Evolutionary conservation across 1,140 invertebrate genomes (phyloP).

Genomic region (Achroia grisella): DNA sequence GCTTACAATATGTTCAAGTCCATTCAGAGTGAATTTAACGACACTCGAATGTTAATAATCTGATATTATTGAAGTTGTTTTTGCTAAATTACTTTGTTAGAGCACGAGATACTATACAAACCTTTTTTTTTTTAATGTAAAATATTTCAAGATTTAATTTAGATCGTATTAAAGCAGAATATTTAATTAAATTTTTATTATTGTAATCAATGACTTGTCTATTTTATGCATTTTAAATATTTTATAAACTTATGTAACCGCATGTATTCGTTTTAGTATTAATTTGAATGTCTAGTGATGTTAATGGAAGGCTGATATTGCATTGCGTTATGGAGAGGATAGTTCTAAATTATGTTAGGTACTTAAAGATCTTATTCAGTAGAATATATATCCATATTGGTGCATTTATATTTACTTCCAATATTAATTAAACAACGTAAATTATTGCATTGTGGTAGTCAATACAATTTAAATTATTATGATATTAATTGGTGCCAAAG

Average conservation of each 20-base stretch:
- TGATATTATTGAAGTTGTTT: too few species aligned
- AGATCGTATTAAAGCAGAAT: too few species aligned
- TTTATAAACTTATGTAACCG: conserved; percentile 2
- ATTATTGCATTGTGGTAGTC: conserved; percentile 6
- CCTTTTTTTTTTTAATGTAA: too few species aligned
- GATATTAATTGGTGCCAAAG: conserved; percentile 52
- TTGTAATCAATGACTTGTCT: not conserved
- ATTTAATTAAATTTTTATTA: not conserved
- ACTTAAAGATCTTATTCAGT: conserved; percentile 20
- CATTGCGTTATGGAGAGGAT: conserved; percentile 1
- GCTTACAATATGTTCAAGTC: too few species aligned
- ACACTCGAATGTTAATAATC: too few species aligned
- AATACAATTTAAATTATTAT: conserved; percentile 15
- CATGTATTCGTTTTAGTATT: conserved; percentile 1
- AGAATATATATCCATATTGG: conserved; percentile 33
- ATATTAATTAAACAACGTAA: conserved; percentile 18
- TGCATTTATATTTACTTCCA: conserved; percentile 52
- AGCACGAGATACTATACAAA: too few species aligned
- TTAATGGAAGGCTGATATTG: conserved; percentile 5
- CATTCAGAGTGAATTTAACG: too few species aligned
- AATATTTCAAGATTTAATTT: too few species aligned
- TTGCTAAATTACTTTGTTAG: too few species aligned
- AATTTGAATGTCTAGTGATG: not conserved
- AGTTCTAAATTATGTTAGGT: conserved; percentile 13
- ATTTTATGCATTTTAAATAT: conserved; percentile 1